These are phyloP conservation scores for Ctena decussata DNA, from an alignment of 2,888 invertebrate genomes.

Conservation along the genomic window DNA sequence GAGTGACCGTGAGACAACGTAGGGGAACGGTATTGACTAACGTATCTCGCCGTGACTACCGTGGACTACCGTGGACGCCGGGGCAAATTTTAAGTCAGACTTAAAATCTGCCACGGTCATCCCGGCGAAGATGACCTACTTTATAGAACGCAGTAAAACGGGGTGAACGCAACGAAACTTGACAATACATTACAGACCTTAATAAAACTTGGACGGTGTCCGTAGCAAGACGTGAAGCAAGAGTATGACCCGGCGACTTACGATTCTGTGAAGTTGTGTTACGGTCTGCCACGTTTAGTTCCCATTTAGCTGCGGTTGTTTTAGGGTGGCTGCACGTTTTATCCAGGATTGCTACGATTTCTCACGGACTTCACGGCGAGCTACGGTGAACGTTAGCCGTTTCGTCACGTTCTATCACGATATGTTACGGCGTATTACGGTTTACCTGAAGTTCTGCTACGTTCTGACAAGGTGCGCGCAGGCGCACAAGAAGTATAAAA, in stretches of 20 bases:
- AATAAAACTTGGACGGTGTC: not conserved
- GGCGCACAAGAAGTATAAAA: no score
- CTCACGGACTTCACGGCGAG: not conserved
- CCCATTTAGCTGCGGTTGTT: not conserved
- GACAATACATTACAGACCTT: not conserved
- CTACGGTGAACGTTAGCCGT: not conserved
- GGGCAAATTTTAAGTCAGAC: constrained; percentile 31
- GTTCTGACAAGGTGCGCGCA: no score
- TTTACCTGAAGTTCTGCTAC: no score
- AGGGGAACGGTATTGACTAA: constrained; percentile 13
- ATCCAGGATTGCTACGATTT: not conserved
- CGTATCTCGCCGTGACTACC: constrained; percentile 8
- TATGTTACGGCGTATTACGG: not conserved
- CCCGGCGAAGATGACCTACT: not conserved
- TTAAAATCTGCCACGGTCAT: constrained; percentile 34
- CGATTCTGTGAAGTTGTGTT: not conserved
- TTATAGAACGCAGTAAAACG: not conserved
- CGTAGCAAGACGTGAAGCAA: not conserved
- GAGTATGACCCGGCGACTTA: not conserved
- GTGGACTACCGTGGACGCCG: constrained; percentile 33
- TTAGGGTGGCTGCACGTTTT: not conserved
- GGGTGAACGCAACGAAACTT: not conserved
- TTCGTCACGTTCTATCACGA: not conserved
- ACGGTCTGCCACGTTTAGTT: not conserved
- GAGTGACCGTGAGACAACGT: constrained; percentile 38